Percentiles rank a stretch among this genome's conserved stretches.
phyloP scores from a whole-genome alignment of 2,113 vertebrate genomes.

The Corapipo altera region DNA sequence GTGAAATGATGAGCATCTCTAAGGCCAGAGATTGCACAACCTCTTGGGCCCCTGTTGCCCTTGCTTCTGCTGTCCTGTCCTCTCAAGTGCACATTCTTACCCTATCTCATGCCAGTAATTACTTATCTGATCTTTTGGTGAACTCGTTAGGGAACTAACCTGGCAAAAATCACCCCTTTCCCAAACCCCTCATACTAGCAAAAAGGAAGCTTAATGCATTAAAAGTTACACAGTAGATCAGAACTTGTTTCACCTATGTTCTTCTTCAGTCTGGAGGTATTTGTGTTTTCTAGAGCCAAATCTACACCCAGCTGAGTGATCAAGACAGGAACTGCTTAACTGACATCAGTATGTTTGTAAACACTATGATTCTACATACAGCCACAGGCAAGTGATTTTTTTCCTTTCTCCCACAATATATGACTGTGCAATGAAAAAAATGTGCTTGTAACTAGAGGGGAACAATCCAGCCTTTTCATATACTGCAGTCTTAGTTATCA shows the following conservation, averaged over 20 bases:
- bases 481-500: not conserved
- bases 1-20: not conserved
- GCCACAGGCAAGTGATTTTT: not conserved
- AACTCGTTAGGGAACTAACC: not conserved
- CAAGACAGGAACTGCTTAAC: not conserved
- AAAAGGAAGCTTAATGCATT: not conserved
- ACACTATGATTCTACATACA: not conserved
- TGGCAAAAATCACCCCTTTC: not conserved
- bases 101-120: not conserved
- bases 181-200: not conserved
- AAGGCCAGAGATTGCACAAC: not conserved
- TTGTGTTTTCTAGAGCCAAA: not conserved
- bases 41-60: not conserved
- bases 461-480: not conserved
- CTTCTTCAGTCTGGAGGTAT: not conserved
- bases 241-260: not conserved
- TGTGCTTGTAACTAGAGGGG: not conserved
- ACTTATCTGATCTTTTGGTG: not conserved
- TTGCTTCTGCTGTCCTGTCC: not conserved
- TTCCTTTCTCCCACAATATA: not conserved
- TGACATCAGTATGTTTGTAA: not conserved
- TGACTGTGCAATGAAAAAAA: not conserved
- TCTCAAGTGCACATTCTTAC: not conserved
- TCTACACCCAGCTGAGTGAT: not conserved
- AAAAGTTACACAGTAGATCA: not conserved